Conservation (phyloP, 37 sponge, comb jelly and placozoan genomes). For the Amphimedon queenslandica region DNA sequence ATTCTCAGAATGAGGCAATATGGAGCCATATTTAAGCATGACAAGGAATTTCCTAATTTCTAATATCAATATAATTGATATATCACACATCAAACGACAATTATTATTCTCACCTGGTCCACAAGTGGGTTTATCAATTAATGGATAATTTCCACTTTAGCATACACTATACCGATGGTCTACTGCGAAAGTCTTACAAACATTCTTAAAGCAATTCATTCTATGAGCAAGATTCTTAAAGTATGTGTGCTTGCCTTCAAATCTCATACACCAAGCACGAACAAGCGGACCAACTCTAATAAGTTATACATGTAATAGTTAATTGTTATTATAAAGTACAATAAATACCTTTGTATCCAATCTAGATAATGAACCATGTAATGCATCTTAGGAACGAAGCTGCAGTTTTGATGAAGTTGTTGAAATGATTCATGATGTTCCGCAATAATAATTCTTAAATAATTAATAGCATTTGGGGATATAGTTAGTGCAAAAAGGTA, state of each 20-base stretch:
- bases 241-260: constrained; percentile 57
- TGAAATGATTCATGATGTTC: constrained; percentile 31
- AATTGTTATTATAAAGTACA: neutral
- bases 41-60: no score
- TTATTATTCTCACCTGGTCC: no score
- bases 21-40: no score
- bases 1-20: no score
- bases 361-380: constrained; percentile 55
- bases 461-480: constrained; percentile 3
- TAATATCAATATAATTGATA: no score
- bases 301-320: constrained; percentile 20
- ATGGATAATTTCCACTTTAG: neutral
- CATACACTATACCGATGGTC: constrained; percentile 25
- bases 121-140: neutral
- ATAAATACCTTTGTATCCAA: constrained; percentile 38
- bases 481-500: constrained; percentile 40
- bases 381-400: constrained; percentile 52
- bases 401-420: constrained; percentile 28
- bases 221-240: constrained; percentile 38
- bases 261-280: constrained; percentile 64
- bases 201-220: constrained; percentile 34
- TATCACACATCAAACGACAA: no score
- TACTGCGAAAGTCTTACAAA: constrained; percentile 45
- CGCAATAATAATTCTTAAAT: constrained; percentile 11
- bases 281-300: constrained; percentile 58